Evolutionary conservation across 1,140 invertebrate species (phyloP).

Genomic region (Pseudoatta argentina): DNA sequence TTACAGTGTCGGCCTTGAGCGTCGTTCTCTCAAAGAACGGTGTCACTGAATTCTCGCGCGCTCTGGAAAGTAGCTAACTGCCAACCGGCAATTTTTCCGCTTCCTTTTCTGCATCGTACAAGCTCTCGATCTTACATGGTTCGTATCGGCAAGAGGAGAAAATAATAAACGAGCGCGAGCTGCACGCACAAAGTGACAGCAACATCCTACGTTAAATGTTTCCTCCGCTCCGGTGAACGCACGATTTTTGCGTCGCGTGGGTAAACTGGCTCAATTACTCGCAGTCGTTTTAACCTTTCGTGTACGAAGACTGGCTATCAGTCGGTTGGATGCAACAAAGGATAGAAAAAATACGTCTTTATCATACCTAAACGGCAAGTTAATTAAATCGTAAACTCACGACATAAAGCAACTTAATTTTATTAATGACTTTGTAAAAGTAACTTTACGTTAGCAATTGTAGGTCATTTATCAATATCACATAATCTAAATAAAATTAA

Average conservation of each 20-base stretch:
- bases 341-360: not conserved
- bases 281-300: conserved; percentile 11
- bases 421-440: not conserved
- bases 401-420: not conserved
- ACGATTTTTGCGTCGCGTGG: conserved; percentile 42
- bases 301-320: not conserved
- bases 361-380: not conserved
- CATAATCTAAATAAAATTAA: not conserved
- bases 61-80: conserved; percentile 17
- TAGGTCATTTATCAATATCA: not conserved
- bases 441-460: not conserved
- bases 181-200: conserved; percentile 63
- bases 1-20: conserved; percentile 43
- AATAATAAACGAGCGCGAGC: conserved; percentile 33
- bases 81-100: conserved; percentile 19
- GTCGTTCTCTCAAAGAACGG: conserved; percentile 21
- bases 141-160: conserved; percentile 18
- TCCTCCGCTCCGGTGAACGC: conserved; percentile 30
- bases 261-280: conserved; percentile 65
- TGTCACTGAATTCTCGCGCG: conserved; percentile 41
- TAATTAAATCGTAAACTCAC: not conserved
- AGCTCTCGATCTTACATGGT: not conserved
- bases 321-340: not conserved
- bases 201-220: conserved; percentile 69
- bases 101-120: conserved; percentile 20